Conservation (phyloP, 1,140 invertebrate genomes). For the Heterodera schachtii region DNA sequence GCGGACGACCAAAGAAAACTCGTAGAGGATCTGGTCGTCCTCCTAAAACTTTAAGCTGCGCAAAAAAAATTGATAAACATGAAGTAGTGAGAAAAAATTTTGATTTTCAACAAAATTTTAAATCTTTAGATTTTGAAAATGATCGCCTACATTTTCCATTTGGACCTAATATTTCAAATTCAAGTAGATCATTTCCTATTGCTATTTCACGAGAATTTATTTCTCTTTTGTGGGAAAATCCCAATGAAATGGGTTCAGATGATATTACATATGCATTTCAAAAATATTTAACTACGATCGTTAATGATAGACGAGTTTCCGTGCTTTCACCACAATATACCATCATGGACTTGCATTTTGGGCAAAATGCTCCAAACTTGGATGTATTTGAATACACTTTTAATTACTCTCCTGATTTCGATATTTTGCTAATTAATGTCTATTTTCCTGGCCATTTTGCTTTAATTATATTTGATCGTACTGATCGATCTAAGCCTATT, state of each 20-base stretch:
- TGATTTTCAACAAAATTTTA: too few species aligned
- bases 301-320: not conserved
- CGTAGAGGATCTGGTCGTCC: too few species aligned
- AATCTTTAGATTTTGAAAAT: too few species aligned
- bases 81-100: too few species aligned
- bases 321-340: not conserved
- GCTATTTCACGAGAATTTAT: not conserved
- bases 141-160: too few species aligned
- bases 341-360: not conserved
- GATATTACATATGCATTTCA: not conserved
- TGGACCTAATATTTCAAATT: too few species aligned
- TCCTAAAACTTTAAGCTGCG: too few species aligned
- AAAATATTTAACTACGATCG: not conserved
- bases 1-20: too few species aligned
- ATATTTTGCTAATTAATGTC: not conserved
- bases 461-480: too few species aligned
- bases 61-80: too few species aligned
- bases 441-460: conserved; percentile 8
- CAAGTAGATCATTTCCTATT: too few species aligned
- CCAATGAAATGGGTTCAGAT: not conserved
- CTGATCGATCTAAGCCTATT: not conserved
- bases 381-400: not conserved
- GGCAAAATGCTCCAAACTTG: not conserved
- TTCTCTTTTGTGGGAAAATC: not conserved
- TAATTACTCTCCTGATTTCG: conserved; percentile 3